Base-by-base conservation (phyloP, 2,113 vertebrate species). In the Zosterops lateralis region DNA sequence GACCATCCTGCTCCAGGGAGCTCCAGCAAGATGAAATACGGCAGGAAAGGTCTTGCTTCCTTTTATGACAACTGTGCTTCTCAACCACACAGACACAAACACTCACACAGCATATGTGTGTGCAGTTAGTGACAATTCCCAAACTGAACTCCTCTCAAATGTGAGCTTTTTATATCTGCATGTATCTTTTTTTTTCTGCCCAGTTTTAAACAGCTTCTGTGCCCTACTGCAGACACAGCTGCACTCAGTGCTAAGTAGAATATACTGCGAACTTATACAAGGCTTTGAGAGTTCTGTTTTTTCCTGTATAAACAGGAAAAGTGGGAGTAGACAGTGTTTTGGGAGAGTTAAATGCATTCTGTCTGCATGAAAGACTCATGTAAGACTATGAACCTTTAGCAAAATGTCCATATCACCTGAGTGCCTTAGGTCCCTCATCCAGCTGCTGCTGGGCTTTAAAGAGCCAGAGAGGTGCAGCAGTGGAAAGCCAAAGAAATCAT, bases 91-190 rank as follows among this genome's bases (percentile, higher is more conserved):
- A 17, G 21, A 12, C n/a, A 34, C 36, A 34, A 7, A 38, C 7
- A 44, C 9, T n/a, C 14, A 17, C 2, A 47, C 3, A 40, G 26
- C 3, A 5, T 7, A 3, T 3, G 3, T 3, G 10, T 20, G 6
- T 22, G 15, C 13, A 82, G n/a, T 28, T 61, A 67, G 26, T 78
- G 45, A 6, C 22, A 32, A 13, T 40, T 80, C 24, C 31, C 24
- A 62, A 61, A 66, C 12, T 34, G n/a, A 90, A 38, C 44, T 87
- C n/a, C 45, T 57, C 8, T 76, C 58, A 68, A 42, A 58, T 9
- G n/a, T 4, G 40, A 73, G 8, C 29, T 53, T 84, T 82, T 61
- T 31, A 14, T 36, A 60, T 38, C 22, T 56, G 26, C 7, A 1
- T 17, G 10, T 61, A 20, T 60, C 3, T 71, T 74, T 61, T 42